A percentile compares a stretch with the other conserved stretches of the same genome.
Evolutionary conservation across 1,140 invertebrate genomes (phyloP).

Genomic region (Chrysoperla carnea): DNA sequence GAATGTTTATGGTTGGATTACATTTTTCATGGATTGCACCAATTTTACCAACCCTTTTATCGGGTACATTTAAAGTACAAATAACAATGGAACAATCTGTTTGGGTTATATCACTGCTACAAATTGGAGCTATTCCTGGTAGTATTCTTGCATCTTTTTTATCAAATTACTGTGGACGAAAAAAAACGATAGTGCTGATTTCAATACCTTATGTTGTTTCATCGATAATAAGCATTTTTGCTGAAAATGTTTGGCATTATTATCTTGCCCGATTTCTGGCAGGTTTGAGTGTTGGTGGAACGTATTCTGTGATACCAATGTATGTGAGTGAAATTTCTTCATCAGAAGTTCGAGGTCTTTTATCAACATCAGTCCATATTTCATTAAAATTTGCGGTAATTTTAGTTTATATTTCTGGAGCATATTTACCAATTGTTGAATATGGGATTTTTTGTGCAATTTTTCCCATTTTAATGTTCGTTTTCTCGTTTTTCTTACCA

Average conservation of each 20-base stretch:
- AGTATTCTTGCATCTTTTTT: slow-evolving; percentile 16
- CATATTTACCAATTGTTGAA: no score
- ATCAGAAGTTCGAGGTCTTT: slow-evolving; percentile 11
- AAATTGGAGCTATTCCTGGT: no score
- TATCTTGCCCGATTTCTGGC: slow-evolving; percentile 23
- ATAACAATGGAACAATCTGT: no score
- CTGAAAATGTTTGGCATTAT: slow-evolving; percentile 17
- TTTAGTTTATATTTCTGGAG: no score
- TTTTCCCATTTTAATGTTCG: no score
- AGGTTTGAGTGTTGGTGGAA: slow-evolving; percentile 24
- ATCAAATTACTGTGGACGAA: slow-evolving; percentile 24
- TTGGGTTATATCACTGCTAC: no score
- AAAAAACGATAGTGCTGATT: slow-evolving; percentile 21
- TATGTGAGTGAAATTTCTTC: slow-evolving; percentile 32
- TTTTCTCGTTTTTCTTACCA: no score
- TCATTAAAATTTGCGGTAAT: background rate
- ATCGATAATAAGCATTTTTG: slow-evolving; percentile 23
- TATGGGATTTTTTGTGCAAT: no score
- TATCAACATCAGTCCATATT: slow-evolving; percentile 12
- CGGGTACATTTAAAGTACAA: no score
- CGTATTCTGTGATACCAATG: slow-evolving; percentile 27
- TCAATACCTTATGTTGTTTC: slow-evolving; percentile 20
- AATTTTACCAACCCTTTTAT: no score
- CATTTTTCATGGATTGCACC: no score
- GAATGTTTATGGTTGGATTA: no score